Conservation (phyloP, 2,888 invertebrate species). For the Agelastica alni region DNA sequence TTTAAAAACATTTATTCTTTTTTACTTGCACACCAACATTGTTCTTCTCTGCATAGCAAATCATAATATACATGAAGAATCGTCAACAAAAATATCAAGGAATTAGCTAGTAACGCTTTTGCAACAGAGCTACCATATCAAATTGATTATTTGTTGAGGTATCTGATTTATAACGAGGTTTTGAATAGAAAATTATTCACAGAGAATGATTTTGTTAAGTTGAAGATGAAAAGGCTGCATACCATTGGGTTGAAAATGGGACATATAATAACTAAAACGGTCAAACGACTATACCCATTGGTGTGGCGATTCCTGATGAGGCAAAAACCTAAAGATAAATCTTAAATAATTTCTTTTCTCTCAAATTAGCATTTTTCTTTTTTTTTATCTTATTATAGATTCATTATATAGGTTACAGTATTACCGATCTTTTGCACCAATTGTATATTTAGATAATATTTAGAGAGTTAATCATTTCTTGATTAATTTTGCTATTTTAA, state of each 20-base stretch:
- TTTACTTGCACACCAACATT: no score
- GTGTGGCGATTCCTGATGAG: not conserved
- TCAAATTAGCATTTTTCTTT: no score
- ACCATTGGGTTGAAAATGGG: slow-evolving; percentile 10
- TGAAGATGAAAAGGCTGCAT: slow-evolving; percentile 12
- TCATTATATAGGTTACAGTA: no score
- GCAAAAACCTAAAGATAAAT: no score
- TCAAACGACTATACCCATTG: not conserved
- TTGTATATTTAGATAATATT: no score
- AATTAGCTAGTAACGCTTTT: slow-evolving; percentile 6
- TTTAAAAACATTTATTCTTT: no score
- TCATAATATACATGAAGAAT: not conserved
- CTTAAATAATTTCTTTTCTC: no score
- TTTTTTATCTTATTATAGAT: no score
- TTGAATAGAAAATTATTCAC: slow-evolving; percentile 39
- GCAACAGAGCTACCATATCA: slow-evolving; percentile 37
- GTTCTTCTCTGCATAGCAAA: not conserved
- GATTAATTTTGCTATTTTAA: no score
- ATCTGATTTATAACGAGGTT: slow-evolving; percentile 43
- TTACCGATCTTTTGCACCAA: no score
- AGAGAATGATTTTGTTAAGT: slow-evolving; percentile 32
- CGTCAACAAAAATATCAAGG: not conserved
- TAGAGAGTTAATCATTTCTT: no score
- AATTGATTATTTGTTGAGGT: slow-evolving; percentile 42
- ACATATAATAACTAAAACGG: slow-evolving; percentile 8